Percentiles rank a stretch among this genome's conserved stretches.
Conservation (phyloP, 2,113 vertebrate genomes). For the Oophaga pumilio region DNA sequence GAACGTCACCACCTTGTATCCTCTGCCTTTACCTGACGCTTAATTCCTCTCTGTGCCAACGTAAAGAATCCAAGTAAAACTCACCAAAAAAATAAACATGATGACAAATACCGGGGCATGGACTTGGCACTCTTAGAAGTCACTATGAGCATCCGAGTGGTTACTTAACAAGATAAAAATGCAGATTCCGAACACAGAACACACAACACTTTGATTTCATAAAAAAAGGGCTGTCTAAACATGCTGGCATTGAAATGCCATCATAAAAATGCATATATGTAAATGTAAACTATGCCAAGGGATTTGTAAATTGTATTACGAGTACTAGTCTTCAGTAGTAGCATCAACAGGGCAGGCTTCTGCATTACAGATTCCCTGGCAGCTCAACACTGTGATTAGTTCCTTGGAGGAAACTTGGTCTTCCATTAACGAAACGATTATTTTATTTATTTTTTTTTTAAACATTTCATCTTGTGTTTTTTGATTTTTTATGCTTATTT, state of each 20-base stretch:
- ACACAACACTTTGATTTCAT: not conserved
- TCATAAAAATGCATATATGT: conserved; percentile 22
- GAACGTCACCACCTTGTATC: conserved; percentile 50
- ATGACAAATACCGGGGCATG: not conserved
- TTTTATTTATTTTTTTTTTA: not conserved
- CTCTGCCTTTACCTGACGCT: conserved; percentile 51
- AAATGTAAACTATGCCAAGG: conserved; percentile 12
- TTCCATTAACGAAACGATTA: not conserved
- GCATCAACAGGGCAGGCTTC: not conserved
- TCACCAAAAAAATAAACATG: not conserved
- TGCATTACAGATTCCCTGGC: conserved; percentile 6
- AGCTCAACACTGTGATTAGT: not conserved
- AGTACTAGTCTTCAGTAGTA: not conserved
- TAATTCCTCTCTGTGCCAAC: not conserved
- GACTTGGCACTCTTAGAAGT: not conserved
- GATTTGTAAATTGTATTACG: conserved; percentile 19
- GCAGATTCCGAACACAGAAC: not conserved
- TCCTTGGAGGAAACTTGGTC: not conserved
- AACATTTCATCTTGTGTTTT: not conserved
- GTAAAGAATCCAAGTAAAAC: not conserved
- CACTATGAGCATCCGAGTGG: not conserved
- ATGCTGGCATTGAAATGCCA: conserved; percentile 1
- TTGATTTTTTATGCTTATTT: not conserved
- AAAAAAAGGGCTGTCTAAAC: not conserved
- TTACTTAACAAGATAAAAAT: conserved; percentile 4